Evolutionary conservation across 2,888 invertebrate genomes (phyloP), one percentile per base, ranked within the genome.

Genomic region (Desoria tigrina): DNA sequence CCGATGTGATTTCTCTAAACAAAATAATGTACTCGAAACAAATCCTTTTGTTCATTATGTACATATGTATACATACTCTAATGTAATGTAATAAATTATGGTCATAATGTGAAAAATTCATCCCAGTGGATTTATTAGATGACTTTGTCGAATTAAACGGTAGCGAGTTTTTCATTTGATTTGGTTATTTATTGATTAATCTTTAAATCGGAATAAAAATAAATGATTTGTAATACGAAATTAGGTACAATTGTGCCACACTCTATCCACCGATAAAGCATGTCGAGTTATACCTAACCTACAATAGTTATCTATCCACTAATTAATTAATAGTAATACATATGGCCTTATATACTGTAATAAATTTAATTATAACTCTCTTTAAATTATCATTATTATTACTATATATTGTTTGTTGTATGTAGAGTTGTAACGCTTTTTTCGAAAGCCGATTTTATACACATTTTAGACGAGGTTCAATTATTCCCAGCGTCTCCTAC

Each of bases 181-280:
- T 45, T 16, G 45, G 45, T 45, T 45, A 45, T 58, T 45, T 23
- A 57, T 58, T 58, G 6, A 58, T 58, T 58, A 14, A 58, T 58
- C 45, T 58, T 16, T 42, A 58, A 58, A 58, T 39, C 16, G 42
- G 49, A 42, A 58, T 58, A 58, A 58, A 58, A 58, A 58, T 58
- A 58, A 58, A 58, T 42, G 49, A 58, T 45, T 58, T 58, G 45
- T 58, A 39, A 28, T 49, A 27, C 45, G 27, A 42, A 58, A 45
- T 45, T 42, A 58, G 58, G 58, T 58, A 58, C 58, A 58, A 58
- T 49, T 45, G 18, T 39, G 21, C 57, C 7, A 18, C 21, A 57
- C 42, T 18, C 18, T 51, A 26, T 51, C 24, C 51, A 21, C 51
- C 23, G 51, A 14, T 16, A 51, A 26, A 51, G 18, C 6, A 18